Conservation (phyloP, 1,140 invertebrate genomes). For the Anastatus disparis region DNA sequence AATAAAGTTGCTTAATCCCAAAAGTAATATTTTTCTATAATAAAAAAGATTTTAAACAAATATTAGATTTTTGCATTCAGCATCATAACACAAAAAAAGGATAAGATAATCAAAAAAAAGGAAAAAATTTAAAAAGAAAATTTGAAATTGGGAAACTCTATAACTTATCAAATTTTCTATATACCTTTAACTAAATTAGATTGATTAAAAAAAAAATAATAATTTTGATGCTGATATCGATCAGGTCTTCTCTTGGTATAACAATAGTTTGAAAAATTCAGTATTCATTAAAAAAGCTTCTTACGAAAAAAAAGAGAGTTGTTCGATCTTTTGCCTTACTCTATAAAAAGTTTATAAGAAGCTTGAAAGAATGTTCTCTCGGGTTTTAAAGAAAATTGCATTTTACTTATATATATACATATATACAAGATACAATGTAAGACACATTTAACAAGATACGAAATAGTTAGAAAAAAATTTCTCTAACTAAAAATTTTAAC, state of each 20-base stretch:
- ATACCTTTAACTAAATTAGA: too few relatives aligned
- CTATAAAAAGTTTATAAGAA: neutral
- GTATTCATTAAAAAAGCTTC: constrained; percentile 16
- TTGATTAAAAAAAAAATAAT: too few relatives aligned
- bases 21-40: too few relatives aligned
- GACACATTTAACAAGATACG: neutral
- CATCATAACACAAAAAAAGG: neutral
- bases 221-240: too few relatives aligned
- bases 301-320: neutral
- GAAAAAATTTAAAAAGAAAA: too few relatives aligned
- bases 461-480: constrained; percentile 5
- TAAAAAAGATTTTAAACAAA: too few relatives aligned
- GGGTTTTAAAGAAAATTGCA: neutral
- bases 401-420: neutral
- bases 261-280: constrained; percentile 2
- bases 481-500: too few relatives aligned
- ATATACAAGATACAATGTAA: neutral
- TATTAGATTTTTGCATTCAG: neutral
- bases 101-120: too few relatives aligned
- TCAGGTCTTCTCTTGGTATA: too few relatives aligned
- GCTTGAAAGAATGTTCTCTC: neutral
- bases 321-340: neutral
- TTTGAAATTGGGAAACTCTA: too few relatives aligned
- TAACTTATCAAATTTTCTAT: too few relatives aligned
- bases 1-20: too few relatives aligned